A percentile compares a stretch with the other conserved stretches of the same genome.
phyloP scores from a whole-genome alignment of 1,140 invertebrate genomes.

The Bilobella aurantiaca region DNA sequence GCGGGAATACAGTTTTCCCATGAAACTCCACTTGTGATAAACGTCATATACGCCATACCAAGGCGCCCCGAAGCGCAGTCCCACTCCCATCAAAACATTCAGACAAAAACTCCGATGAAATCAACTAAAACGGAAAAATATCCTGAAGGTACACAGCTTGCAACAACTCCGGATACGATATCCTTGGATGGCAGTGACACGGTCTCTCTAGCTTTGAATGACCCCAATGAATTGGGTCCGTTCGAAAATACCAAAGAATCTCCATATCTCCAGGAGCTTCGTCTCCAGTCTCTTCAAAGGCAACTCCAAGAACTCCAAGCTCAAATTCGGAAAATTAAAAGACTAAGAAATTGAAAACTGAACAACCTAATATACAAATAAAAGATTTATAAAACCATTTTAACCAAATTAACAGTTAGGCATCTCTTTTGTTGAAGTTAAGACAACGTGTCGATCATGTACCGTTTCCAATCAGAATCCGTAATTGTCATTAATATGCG shows the following conservation, averaged over 20 bases:
- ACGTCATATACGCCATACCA: conserved; percentile 18
- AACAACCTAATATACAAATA: too few relatives aligned
- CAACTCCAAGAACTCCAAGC: conserved; percentile 8
- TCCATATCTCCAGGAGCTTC: conserved; percentile 13
- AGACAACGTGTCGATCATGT: too few relatives aligned
- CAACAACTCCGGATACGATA: too few relatives aligned
- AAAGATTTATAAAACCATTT: too few relatives aligned
- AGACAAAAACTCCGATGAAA: too few relatives aligned
- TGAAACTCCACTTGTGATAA: conserved; percentile 15
- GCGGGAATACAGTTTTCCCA: conserved; percentile 10
- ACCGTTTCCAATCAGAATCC: too few relatives aligned
- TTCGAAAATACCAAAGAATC: conserved; percentile 22
- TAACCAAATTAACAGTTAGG: too few relatives aligned
- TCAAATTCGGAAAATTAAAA: background rate
- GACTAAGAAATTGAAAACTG: conserved; percentile 1
- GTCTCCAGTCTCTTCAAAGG: conserved; percentile 11
- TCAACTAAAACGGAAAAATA: too few relatives aligned
- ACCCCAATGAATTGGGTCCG: background rate
- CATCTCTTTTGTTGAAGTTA: too few relatives aligned
- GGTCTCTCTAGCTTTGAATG: background rate
- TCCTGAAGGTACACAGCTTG: too few relatives aligned
- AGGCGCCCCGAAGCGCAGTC: background rate
- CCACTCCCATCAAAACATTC: background rate
- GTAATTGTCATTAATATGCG: too few relatives aligned
- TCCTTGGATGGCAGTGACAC: background rate